Base-by-base conservation (phyloP, 2,888 invertebrate genomes). In the Nomada hirtipes region DNA sequence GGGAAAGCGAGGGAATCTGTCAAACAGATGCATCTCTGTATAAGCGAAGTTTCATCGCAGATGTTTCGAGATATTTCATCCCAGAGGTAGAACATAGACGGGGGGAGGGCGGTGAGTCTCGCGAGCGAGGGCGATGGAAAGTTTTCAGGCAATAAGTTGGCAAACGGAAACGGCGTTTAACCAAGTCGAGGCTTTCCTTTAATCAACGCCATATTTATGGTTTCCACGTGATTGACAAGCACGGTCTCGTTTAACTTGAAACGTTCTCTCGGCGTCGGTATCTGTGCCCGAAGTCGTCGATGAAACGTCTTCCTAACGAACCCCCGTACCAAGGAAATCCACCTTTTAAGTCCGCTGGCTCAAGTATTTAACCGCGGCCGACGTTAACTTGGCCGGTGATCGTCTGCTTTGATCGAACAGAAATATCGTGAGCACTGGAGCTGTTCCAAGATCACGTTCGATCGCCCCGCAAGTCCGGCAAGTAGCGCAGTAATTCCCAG, bases 361-460 rank as follows among this genome's bases (percentile, higher is more conserved):
- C 84, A 81, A 79, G 86, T 76, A 79, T 87, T 86, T 87, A 87
- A 86, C 85, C 79, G 53, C 63, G 76, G 69, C 11, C 73, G 70
- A 65, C 73, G 79, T 53, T 81, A 85, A 80, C 79, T 82, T 79
- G 53, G 61, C 76, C 82, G 53, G 75, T 59, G 86, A 86, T 85
- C 85, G 83, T 83, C 79, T 65, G 29, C 61, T 61, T 23, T 64
- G 79, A 80, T 82, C 82, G 79, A 76, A 85, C 52, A 80, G 78
- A 71, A 82, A 81, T 86, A 87, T 83, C 81, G 84, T 60, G 71
- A 65, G 72, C 23, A 71, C 61, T 67, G 75, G 53, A 65, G 36
- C 67, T 53, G 70, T 26, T 80, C 76, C 76, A 76, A 86, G 88
- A 86, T 88, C 86, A 88, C 82, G 82, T 85, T 85, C 84, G 86